Evolutionary conservation across 2,113 vertebrate species (phyloP), one percentile per base, ranked within the genome.

Genomic region (Ramphastos sulfuratus): DNA sequence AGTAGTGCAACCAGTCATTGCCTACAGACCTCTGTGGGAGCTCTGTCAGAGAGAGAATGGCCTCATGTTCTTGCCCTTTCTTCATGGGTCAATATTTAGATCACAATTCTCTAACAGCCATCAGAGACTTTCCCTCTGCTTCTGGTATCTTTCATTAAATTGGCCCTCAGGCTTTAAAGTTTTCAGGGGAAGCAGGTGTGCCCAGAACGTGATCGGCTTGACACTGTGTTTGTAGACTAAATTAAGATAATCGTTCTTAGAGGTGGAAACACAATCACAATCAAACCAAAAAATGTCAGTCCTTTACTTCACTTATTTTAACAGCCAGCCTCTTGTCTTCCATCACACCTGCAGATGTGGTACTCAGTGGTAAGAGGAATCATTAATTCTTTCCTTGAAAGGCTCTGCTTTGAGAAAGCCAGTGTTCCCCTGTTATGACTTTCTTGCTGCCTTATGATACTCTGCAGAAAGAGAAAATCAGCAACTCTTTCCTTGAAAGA

Each of bases 371-470:
- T 89, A 71, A 87, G 78, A 91, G 37, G 75, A 87, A 94, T 90
- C 46, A 95, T 95, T 93, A 93, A 87, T 95, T 93, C 85, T 90
- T 95, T 74, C 42, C 80, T 91, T 88, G 88, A 94, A 93, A 90
- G 20, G 58, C 85, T 95, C 48, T 75, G 60, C 88, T 94, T 83
- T 67, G 37, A 90, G 92, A 93, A 93, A 93, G 54, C 23, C n/a
- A 10, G 12, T 86, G 58, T 94, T 92, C 70, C 58, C 65, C 83
- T 81, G 27, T 55, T 30, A 4, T 88, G 92, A 93, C 85, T 93
- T 94, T 75, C 82, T 92, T 93, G 73, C 77, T 93, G 54, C 88
- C 93, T 94, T 96, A 69, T 92, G 92, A 92, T 96, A 95, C 93
- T 96, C 83, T 69, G 54, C 88, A 94, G 93, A 86, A 92, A 93